Evolutionary conservation across 2,113 vertebrate species (phyloP), one percentile per base, ranked within the genome.

Genomic region (Percopsis transmontana): DNA sequence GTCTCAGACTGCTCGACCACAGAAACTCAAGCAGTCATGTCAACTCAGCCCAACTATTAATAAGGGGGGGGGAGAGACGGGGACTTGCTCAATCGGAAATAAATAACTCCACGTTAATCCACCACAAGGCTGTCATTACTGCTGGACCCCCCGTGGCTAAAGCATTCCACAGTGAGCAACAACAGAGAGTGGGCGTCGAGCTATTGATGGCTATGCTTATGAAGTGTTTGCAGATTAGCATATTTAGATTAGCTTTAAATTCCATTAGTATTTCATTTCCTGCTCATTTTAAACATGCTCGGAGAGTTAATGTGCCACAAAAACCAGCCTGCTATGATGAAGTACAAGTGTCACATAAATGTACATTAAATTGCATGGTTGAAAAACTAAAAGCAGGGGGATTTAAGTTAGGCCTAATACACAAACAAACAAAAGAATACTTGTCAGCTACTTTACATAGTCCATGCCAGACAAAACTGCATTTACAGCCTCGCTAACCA

Each of bases 171-270:
- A 81, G 80, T 70, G 42, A 83, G 76, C 59, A 39, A 70, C 86
- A 76, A 66, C 80, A 76, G 80, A 84, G 77, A 85, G 81, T 82
- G 81, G 89, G 87, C 76, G 83, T 84, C 12, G 33, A 62, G 64
- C 62, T 80, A 68, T 67, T 69, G 78, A 74, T 40, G 72, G 68
- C 75, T 62, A 75, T 81, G 80, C 88, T 90, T 91, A 89, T 90
- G 83, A 84, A 85, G 83, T 72, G 76, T 66, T 74, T 62, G 66
- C 42, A 81, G 80, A 91, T 92, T 91, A 89, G 86, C 91, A 93
- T 92, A 91, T 89, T 89, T 89, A 90, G 85, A 92, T 91, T 90
- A 91, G 84, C 87, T 90, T 87, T 86, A 85, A 81, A 88, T 91
- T 87, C 86, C 79, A 89, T 90, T 91, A 89, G 80, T 77, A 72